Base-by-base conservation (phyloP, 2,113 vertebrate genomes). In the Notarius lentiginosus region DNA sequence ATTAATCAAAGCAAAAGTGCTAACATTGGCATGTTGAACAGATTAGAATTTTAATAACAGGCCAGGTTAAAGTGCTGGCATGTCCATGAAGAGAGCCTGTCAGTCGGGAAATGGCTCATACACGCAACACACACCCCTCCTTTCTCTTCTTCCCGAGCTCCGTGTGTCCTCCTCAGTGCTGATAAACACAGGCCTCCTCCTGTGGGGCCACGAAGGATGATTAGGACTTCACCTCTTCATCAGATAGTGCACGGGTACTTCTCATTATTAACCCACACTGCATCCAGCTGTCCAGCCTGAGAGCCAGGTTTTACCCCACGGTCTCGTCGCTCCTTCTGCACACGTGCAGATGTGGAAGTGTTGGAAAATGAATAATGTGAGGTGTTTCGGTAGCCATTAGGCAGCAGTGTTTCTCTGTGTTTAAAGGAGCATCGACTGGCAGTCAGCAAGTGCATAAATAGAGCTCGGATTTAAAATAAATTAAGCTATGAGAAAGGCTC, bases 1-100 rank as follows among this genome's bases (percentile, higher is more conserved):
- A 97, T 97, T 97, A 97, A 97, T 97, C 95, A 93, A 93, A 93
- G 95, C 94, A 96, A 96, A 97, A 97, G 95, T 97, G 96, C 96
- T 97, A 97, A 95, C 96, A 96, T 96, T 96, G 96, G 95, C 96
- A 96, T 95, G 96, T 97, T 96, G 95, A 96, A 96, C 95, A 95
- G 96, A 96, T 97, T 96, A 96, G 95, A 95, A 95, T 94, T 96
- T 95, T 95, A 95, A 95, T 96, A 95, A 95, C 92, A 77, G 91
- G 92, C 92, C 87, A 91, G 94, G 94, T 94, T 95, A 95, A 95
- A 94, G 91, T 95, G 96, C 95, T 95, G 92, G 93, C 0, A 90
- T 93, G 94, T 96, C 95, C 93, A 90, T 92, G 92, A 96, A 94
- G 91, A 95, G 93, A 93, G 94, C 93, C 96, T 95, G 94, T 95